These are phyloP conservation scores for Nasonovia ribisnigri DNA, from an alignment of 2,888 invertebrate species.

Conservation along the genomic window DNA sequence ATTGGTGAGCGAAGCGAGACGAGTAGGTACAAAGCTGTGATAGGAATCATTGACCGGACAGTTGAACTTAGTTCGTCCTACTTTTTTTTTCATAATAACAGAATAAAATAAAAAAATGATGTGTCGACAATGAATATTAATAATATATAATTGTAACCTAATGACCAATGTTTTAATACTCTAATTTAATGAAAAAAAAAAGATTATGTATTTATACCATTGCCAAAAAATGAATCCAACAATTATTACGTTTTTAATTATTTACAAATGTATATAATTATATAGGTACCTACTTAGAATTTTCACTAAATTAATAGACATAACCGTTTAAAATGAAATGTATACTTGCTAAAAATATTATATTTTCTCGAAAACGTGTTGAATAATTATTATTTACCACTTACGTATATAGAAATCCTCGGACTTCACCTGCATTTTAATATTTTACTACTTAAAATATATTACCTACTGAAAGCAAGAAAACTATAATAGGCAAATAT, in stretches of 20 bases:
- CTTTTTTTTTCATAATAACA: neutral
- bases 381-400: neutral
- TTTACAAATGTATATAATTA: neutral
- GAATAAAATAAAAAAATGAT: neutral
- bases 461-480: neutral
- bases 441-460: neutral
- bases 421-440: neutral
- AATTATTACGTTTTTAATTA: neutral
- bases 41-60: neutral
- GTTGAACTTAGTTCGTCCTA: neutral
- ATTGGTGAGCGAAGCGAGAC: neutral
- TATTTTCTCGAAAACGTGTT: neutral
- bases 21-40: neutral
- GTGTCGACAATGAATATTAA: neutral
- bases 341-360: neutral
- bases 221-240: neutral
- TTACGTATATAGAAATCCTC: neutral
- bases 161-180: neutral
- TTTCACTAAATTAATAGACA: neutral
- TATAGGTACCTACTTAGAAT: neutral
- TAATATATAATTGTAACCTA: neutral
- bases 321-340: neutral
- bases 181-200: neutral
- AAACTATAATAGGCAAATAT: neutral
- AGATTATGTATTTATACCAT: neutral